Conservation (phyloP, 92 coral and sea anemone genomes). For the Muricea muricata region DNA sequence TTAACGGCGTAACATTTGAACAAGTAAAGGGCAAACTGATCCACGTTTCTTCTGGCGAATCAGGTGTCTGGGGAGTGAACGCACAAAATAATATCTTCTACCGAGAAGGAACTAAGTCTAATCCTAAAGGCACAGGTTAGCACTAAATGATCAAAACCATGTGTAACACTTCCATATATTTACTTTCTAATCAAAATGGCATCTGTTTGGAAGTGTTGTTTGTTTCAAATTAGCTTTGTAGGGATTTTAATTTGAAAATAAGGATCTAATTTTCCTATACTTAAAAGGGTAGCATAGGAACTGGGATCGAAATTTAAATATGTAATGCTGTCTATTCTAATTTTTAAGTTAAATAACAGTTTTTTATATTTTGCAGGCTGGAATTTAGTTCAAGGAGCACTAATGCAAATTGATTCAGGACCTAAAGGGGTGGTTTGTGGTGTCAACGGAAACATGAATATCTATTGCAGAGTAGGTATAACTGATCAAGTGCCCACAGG, state of each 20-base stretch:
- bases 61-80: not conserved
- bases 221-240: too few species aligned
- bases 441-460: not conserved
- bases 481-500: slow-evolving; percentile 36
- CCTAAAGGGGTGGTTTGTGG: slow-evolving; percentile 55
- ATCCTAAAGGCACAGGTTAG: not conserved
- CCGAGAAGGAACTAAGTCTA: not conserved
- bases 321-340: too few species aligned
- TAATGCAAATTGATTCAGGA: slow-evolving; percentile 50
- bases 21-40: not conserved
- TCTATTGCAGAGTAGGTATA: slow-evolving; percentile 44
- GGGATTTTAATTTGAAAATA: too few species aligned
- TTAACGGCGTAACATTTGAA: not conserved
- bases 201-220: too few species aligned
- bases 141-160: too few species aligned
- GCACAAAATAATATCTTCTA: not conserved
- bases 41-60: not conserved
- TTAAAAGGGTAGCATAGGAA: too few species aligned
- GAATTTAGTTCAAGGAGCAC: not conserved
- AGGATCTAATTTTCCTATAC: too few species aligned
- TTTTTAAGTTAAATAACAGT: too few species aligned
- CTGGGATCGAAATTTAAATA: too few species aligned
- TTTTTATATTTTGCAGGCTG: not conserved
- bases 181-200: too few species aligned
- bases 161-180: too few species aligned